A percentile compares a stretch with the other conserved stretches of the same genome.
Conservation (phyloP, 1,140 invertebrate genomes). For the Trachymyrmex septentrionalis region DNA sequence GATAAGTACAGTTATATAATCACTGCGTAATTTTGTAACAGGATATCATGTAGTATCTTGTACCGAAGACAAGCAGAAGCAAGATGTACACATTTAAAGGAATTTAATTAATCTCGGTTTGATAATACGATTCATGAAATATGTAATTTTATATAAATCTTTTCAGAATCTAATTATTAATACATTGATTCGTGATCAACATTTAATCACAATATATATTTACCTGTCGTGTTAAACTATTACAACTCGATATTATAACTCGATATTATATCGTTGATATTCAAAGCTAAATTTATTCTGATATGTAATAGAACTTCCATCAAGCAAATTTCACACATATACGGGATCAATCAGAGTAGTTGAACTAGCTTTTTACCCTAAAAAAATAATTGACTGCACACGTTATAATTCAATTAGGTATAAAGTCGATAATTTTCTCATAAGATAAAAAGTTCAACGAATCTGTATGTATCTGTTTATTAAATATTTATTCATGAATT, state of each 20-base stretch:
- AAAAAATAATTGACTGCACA: too few relatives aligned
- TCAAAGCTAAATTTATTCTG: not conserved
- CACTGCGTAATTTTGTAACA: not conserved
- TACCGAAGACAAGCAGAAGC: not conserved
- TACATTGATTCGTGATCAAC: not conserved
- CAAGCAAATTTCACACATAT: not conserved
- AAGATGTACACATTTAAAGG: not conserved
- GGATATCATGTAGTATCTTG: not conserved
- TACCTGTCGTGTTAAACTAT: not conserved
- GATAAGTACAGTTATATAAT: conserved; percentile 20
- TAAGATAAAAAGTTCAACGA: too few relatives aligned
- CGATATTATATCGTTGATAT: conserved; percentile 4
- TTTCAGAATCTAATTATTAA: not conserved
- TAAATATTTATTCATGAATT: not conserved
- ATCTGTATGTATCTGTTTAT: not conserved
- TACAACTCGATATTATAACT: conserved; percentile 28
- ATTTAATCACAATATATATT: not conserved
- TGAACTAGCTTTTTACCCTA: too few relatives aligned
- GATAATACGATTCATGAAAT: not conserved
- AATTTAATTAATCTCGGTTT: conserved; percentile 17
- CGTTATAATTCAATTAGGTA: too few relatives aligned
- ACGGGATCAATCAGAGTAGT: too few relatives aligned
- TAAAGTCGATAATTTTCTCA: too few relatives aligned
- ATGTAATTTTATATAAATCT: not conserved
- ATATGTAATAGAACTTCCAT: not conserved